Evolutionary conservation across 2,888 invertebrate species (phyloP).

Genomic region (Orchestes rusci): DNA sequence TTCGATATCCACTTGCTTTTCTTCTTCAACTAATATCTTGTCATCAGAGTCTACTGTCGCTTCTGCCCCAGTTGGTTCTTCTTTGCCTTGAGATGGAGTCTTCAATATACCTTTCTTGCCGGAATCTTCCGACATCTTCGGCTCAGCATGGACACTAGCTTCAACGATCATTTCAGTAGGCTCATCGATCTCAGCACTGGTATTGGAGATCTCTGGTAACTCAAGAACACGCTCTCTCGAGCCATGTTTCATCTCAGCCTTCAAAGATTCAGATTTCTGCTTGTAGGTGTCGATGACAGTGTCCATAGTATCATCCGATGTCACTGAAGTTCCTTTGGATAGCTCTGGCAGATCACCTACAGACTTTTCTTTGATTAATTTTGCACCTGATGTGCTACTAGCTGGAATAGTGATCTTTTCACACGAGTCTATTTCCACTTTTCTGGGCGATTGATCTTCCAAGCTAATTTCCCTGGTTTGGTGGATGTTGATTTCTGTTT

Average conservation of each 20-base stretch:
- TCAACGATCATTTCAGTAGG: conserved; percentile 37
- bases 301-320: conserved; percentile 28
- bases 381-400: conserved; percentile 4
- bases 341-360: conserved; percentile 5
- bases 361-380: too few relatives aligned
- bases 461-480: conserved; percentile 33
- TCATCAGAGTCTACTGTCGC: too few relatives aligned
- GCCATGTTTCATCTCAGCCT: conserved; percentile 8
- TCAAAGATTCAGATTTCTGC: conserved; percentile 10
- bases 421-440: conserved; percentile 22
- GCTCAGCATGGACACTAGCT: conserved; percentile 41
- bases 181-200: conserved; percentile 40
- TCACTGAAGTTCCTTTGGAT: conserved; percentile 27
- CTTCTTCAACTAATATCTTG: not conserved
- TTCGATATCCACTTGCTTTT: conserved; percentile 3
- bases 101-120: too few relatives aligned
- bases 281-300: conserved; percentile 26
- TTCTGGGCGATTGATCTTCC: conserved; percentile 20
- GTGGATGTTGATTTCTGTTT: conserved; percentile 37
- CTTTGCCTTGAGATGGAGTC: too few relatives aligned
- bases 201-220: conserved; percentile 34
- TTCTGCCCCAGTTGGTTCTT: too few relatives aligned
- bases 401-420: conserved; percentile 6
- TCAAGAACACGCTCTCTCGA: conserved; percentile 7
- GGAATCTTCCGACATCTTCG: too few relatives aligned